Evolutionary conservation across 2,113 vertebrate genomes (phyloP).

Genomic region (Panthera leo): DNA sequence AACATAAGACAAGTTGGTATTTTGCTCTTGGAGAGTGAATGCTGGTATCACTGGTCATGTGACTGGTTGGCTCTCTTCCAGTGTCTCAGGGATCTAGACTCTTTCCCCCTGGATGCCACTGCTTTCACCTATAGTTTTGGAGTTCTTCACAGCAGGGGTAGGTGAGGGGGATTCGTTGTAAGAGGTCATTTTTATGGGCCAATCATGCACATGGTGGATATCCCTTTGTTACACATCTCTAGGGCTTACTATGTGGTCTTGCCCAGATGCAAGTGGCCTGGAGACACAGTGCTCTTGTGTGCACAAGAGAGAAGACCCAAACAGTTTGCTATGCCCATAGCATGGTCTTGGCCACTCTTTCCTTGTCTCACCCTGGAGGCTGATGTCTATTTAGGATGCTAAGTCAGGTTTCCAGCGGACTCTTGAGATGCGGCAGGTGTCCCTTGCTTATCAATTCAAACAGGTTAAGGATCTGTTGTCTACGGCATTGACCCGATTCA

Average conservation of each 20-base stretch:
- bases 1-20: background rate
- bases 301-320: background rate
- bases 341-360: background rate
- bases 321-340: fast-evolving
- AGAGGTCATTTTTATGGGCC: background rate
- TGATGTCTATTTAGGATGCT: background rate
- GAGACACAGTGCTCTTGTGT: background rate
- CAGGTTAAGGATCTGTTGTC: background rate
- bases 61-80: background rate
- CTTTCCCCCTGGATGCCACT: background rate
- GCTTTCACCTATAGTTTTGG: background rate
- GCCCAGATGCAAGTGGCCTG: background rate
- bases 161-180: background rate
- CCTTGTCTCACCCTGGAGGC: background rate
- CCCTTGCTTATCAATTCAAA: background rate
- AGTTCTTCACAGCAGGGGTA: background rate
- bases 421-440: background rate
- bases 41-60: background rate
- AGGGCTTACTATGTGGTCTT: background rate
- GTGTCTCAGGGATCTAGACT: background rate
- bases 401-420: background rate
- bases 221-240: background rate
- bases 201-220: background rate
- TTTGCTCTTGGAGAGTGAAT: background rate
- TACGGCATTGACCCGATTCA: background rate